Conservation (phyloP, 2,888 invertebrate species). For the Cremastobaeus sp. region DNA sequence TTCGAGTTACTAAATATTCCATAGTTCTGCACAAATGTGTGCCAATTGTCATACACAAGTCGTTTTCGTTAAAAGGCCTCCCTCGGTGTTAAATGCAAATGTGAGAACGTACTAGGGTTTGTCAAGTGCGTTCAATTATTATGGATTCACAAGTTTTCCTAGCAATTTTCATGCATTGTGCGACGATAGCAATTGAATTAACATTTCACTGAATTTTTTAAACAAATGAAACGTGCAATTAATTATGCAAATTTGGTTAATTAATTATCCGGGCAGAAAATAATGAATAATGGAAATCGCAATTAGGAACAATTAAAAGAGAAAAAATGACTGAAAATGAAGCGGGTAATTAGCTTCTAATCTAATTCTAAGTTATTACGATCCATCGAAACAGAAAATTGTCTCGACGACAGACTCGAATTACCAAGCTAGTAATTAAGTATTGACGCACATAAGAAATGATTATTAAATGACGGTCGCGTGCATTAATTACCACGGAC, state of each 20-base stretch:
- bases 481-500: constrained; percentile 53
- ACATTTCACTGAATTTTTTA: constrained; percentile 9
- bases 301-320: not conserved
- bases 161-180: constrained; percentile 32
- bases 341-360: constrained; percentile 38
- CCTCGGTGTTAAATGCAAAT: constrained; percentile 74
- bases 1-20: constrained; percentile 75
- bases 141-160: constrained; percentile 67
- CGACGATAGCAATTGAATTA: constrained; percentile 3
- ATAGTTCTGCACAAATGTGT: constrained; percentile 73
- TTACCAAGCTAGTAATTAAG: constrained; percentile 52
- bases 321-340: constrained; percentile 18
- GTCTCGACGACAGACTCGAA: constrained; percentile 55
- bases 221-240: not conserved
- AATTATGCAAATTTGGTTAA: not conserved
- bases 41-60: constrained; percentile 75
- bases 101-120: constrained; percentile 70
- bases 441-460: constrained; percentile 48
- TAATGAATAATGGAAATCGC: not conserved
- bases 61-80: constrained; percentile 76
- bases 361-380: constrained; percentile 46
- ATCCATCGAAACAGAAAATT: constrained; percentile 59
- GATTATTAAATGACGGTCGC: constrained; percentile 49
- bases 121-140: constrained; percentile 75
- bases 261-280: not conserved